phyloP scores from a whole-genome alignment of 2,113 vertebrate species.

The Emydura subglobosa region DNA sequence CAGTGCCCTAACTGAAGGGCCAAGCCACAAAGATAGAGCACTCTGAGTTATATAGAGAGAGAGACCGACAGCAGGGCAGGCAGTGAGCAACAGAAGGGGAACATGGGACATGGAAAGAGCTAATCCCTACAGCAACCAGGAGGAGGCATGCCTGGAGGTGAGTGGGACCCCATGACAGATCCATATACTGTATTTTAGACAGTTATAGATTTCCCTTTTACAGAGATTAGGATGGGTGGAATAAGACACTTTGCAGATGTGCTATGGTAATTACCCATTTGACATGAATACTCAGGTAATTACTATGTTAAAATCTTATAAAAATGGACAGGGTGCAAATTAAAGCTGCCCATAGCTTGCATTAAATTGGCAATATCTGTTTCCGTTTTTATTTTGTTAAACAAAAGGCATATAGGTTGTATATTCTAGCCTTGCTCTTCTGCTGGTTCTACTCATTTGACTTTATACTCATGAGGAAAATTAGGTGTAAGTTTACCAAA shows the following conservation, averaged over 20 bases:
- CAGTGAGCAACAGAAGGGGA: neutral
- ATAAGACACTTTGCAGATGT: slow-evolving; percentile 67
- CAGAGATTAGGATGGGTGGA: slow-evolving; percentile 39
- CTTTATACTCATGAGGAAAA: neutral
- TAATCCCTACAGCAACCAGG: neutral
- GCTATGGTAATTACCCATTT: slow-evolving; percentile 58
- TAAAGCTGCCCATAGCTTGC: slow-evolving; percentile 38
- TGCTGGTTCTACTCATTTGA: neutral
- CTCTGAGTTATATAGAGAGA: too few relatives aligned
- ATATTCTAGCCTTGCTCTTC: neutral
- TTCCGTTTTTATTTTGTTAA: neutral
- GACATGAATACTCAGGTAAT: slow-evolving; percentile 69
- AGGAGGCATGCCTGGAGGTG: neutral
- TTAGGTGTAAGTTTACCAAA: neutral
- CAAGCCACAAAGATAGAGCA: neutral
- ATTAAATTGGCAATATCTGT: slow-evolving; percentile 9
- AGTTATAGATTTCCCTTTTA: slow-evolving; percentile 2
- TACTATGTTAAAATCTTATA: slow-evolving; percentile 69
- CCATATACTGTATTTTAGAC: neutral
- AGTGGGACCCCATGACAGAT: neutral
- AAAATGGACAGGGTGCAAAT: slow-evolving; percentile 55
- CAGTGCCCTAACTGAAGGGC: neutral
- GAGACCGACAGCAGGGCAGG: too few relatives aligned
- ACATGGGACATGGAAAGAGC: neutral
- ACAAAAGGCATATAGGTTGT: neutral